Percentiles rank a stretch among this genome's conserved stretches.
These are phyloP conservation scores for Diplodus sargus DNA, from an alignment of 2,797 vertebrate species.

Conservation along the genomic window DNA sequence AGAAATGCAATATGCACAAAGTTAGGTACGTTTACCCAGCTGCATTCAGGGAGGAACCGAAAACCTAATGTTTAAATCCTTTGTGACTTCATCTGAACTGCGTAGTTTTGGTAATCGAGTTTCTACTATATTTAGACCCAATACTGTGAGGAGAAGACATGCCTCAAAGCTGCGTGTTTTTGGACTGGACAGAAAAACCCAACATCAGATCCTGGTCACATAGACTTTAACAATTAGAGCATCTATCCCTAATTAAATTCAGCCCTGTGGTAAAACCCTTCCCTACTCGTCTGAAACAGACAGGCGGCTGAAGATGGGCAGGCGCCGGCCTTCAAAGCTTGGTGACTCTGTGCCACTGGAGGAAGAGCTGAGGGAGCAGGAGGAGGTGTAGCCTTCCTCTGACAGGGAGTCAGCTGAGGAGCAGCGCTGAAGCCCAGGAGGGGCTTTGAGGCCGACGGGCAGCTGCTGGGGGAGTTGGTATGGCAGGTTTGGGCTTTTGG, in stretches of 20 bases:
- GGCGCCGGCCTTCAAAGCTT: constrained; percentile 82
- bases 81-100: constrained; percentile 13
- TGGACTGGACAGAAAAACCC: neutral
- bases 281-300: constrained; percentile 86
- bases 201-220: constrained; percentile 10
- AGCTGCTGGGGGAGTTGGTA: constrained; percentile 41
- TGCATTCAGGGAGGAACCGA: constrained; percentile 22
- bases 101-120: neutral
- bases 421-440: constrained; percentile 80
- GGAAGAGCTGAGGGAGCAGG: constrained; percentile 85
- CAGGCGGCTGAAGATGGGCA: constrained; percentile 92
- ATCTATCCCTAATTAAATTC: constrained; percentile 29
- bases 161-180: neutral
- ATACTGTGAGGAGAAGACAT: neutral
- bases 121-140: neutral
- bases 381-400: constrained; percentile 88
- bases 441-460: constrained; percentile 46
- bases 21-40: constrained; percentile 57
- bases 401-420: constrained; percentile 89
- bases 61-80: constrained; percentile 16
- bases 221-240: constrained; percentile 24
- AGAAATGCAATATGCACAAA: constrained; percentile 87
- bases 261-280: constrained; percentile 46
- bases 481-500: constrained; percentile 21
- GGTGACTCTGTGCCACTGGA: constrained; percentile 86